Percentiles rank a stretch among this genome's conserved stretches.
Evolutionary conservation across 2,113 vertebrate species (phyloP).

Genomic region (Isichthys henryi): DNA sequence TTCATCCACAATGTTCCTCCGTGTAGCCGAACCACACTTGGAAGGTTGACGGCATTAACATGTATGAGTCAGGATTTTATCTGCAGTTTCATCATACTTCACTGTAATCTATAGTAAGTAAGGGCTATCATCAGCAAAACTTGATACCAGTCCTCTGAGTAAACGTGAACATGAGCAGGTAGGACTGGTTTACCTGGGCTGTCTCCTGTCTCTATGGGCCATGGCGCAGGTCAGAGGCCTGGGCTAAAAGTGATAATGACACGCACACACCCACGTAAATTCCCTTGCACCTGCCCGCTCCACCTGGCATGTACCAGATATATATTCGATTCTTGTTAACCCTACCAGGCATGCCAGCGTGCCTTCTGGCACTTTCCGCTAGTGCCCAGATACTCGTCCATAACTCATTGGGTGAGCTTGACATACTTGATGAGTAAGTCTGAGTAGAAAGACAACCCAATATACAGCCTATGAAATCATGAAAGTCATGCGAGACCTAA

Average conservation of each 20-base stretch:
- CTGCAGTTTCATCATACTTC: neutral
- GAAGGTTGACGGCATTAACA: neutral
- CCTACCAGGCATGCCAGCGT: constrained; percentile 28
- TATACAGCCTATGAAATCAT: neutral
- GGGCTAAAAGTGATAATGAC: neutral
- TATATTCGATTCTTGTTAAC: neutral
- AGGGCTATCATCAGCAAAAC: neutral
- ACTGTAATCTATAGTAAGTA: neutral
- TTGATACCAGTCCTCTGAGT: neutral
- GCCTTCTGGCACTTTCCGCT: constrained; percentile 4
- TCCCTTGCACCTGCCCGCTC: neutral
- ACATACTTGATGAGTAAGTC: neutral
- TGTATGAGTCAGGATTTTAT: neutral
- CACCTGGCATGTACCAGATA: neutral
- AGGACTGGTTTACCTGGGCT: constrained; percentile 20
- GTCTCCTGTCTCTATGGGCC: constrained; percentile 17
- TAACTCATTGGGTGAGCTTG: neutral
- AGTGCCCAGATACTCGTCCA: neutral
- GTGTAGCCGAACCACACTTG: neutral
- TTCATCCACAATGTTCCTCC: neutral
- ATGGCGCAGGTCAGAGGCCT: neutral
- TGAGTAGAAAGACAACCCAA: neutral
- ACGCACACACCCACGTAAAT: neutral
- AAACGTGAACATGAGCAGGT: constrained; percentile 12
- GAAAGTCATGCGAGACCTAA: neutral